A percentile compares a stretch with the other conserved stretches of the same genome.
Evolutionary conservation across 2,888 invertebrate genomes (phyloP).

Genomic region (Eurois occulta): DNA sequence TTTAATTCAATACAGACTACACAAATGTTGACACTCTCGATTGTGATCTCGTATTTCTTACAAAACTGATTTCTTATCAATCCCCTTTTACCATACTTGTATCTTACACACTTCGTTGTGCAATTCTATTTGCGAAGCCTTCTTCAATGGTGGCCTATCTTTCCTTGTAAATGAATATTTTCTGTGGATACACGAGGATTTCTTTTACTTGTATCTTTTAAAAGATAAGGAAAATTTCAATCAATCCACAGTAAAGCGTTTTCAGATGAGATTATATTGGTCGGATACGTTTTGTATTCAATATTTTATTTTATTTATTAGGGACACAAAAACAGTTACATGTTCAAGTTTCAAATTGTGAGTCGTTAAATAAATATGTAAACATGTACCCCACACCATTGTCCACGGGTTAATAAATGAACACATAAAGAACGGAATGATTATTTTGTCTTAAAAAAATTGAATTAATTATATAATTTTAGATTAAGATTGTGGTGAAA

Average conservation of each 20-base stretch:
- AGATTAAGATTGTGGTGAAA: too few relatives aligned
- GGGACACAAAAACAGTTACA: too few relatives aligned
- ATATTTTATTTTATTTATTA: conserved; percentile 11
- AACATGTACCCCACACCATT: too few relatives aligned
- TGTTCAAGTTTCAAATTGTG: too few relatives aligned
- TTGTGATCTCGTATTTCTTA: conserved; percentile 54
- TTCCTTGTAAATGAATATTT: conserved; percentile 65
- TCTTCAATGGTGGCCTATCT: conserved; percentile 59
- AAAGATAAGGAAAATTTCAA: conserved; percentile 62
- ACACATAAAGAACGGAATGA: too few relatives aligned
- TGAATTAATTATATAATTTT: too few relatives aligned
- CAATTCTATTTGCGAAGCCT: conserved; percentile 61
- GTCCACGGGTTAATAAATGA: too few relatives aligned
- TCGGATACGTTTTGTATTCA: conserved; percentile 24
- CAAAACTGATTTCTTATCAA: conserved; percentile 58
- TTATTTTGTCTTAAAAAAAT: too few relatives aligned
- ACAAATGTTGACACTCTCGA: conserved; percentile 27
- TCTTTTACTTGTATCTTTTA: conserved; percentile 61
- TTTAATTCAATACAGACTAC: conserved; percentile 37
- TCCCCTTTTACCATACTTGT: conserved; percentile 55
- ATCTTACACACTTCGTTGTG: conserved; percentile 52
- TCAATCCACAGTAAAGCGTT: conserved; percentile 50
- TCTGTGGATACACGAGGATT: conserved; percentile 49
- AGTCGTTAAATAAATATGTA: too few relatives aligned
- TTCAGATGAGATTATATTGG: conserved; percentile 37